Evolutionary conservation across 2,888 invertebrate species (phyloP).

Genomic region (Brachylomia viminalis): DNA sequence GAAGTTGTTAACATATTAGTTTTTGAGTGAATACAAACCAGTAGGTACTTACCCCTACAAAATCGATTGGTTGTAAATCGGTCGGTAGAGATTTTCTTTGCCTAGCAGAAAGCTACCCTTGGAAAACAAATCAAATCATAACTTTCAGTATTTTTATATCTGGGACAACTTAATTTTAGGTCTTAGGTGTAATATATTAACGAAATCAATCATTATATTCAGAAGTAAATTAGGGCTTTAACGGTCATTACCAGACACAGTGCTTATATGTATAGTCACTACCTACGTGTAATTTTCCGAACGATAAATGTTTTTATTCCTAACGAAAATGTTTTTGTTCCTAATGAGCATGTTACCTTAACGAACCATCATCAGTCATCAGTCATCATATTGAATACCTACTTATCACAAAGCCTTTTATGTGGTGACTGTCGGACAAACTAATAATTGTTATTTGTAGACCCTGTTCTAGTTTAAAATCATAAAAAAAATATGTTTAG

Average conservation of each 20-base stretch:
- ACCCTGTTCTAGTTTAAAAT: neutral
- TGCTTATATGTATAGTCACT: neutral
- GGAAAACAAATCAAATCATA: neutral
- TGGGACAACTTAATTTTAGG: neutral
- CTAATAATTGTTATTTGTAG: neutral
- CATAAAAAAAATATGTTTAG: neutral
- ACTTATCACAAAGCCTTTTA: neutral
- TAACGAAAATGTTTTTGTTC: neutral
- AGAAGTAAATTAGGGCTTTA: neutral
- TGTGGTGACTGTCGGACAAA: neutral
- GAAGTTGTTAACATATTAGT: neutral
- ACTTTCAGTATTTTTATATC: neutral
- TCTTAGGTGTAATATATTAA: neutral
- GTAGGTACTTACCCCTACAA: neutral
- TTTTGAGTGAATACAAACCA: neutral
- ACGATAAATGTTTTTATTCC: neutral
- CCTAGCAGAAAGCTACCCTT: neutral
- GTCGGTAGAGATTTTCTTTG: neutral
- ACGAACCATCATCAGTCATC: neutral
- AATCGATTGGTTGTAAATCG: neutral
- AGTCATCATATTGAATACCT: neutral
- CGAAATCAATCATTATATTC: slow-evolving; percentile 1
- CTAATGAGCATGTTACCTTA: neutral
- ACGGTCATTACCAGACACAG: neutral
- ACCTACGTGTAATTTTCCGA: slow-evolving; percentile 4